Base-by-base conservation (phyloP, 2,113 vertebrate species). In the Lutjanus erythropterus region DNA sequence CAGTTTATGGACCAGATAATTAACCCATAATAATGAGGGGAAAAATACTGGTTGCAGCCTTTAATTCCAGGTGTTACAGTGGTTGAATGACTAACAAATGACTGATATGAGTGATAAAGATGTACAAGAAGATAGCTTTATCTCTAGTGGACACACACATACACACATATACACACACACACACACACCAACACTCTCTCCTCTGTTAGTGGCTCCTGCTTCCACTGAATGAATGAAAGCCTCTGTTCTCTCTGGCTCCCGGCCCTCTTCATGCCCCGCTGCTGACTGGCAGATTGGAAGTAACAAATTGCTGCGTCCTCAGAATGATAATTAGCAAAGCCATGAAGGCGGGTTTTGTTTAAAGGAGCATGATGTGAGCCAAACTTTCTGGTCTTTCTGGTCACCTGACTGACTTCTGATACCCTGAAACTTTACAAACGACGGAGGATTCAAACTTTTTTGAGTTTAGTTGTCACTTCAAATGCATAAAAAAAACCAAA, bases 291-390 rank as follows among this genome's bases (percentile, higher is more conserved):
- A 97, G 95, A 96, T 97, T 97, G 96, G 96, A 98, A 97, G 96
- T 96, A 97, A 97, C 97, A 98, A 99, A 99, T 98, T 97, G 97
- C 96, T 96, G 97, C 96, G 96, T 97, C 96, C 96, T 97, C 96
- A 95, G 97, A 99, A 99, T 99, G 96, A 98, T 98, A 98, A 99
- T 97, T 96, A 99, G 97, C 92, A 91, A 84, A 96, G 94, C 94
- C 96, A 96, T 97, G 96, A 99, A 98, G 97, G 97, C 95, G 80
- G 80, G 95, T 94, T 96, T 98, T 99, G 97, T 99, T 96, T 97
- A 94, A 83, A 94, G 93, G 92, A 93, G 94, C 93, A 94, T 94
- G 94, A 96, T 94, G 95, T 29, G 71, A 96, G 96, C 95, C 94
- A 96, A 91, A 96, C 78, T 80, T 88, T 85, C 23, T 39, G 29